Percentiles rank a stretch among this genome's conserved stretches.
Evolutionary conservation across 2,888 invertebrate species (phyloP).

Genomic region (Chaetoderma sp.): DNA sequence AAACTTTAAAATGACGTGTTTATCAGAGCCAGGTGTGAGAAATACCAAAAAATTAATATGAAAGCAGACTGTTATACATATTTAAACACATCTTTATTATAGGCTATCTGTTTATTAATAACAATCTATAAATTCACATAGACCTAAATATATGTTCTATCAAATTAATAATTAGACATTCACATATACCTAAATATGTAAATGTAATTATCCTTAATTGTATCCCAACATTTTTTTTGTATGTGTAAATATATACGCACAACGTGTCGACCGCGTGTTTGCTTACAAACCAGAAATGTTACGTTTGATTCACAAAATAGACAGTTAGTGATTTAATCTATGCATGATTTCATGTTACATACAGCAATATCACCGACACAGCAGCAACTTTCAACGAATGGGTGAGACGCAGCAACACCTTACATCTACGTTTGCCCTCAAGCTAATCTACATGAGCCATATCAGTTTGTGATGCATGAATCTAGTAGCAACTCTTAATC

Average conservation of each 20-base stretch:
- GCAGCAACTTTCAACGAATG: neutral
- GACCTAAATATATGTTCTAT: neutral
- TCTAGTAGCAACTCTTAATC: too few relatives aligned
- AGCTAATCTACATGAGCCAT: too few relatives aligned
- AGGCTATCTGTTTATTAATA: neutral
- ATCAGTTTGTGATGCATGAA: too few relatives aligned
- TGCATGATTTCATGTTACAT: too few relatives aligned
- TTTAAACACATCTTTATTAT: neutral
- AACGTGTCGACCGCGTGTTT: neutral
- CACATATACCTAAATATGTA: slow-evolving; percentile 1
- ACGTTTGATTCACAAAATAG: neutral
- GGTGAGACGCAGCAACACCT: too few relatives aligned
- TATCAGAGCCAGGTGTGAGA: neutral
- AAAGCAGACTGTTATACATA: neutral
- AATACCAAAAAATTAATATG: too few relatives aligned
- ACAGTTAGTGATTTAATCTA: neutral
- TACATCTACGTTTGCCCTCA: too few relatives aligned
- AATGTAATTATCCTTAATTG: neutral
- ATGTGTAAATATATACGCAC: slow-evolving; percentile 3
- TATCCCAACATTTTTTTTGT: too few relatives aligned
- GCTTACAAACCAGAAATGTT: neutral
- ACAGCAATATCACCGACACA: neutral
- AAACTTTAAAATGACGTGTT: neutral
- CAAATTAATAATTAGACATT: neutral
- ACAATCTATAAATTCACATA: neutral